Evolutionary conservation across 2,797 vertebrate species (phyloP), one percentile per base, ranked within the genome.

Genomic region (Malacoctenus gilli): DNA sequence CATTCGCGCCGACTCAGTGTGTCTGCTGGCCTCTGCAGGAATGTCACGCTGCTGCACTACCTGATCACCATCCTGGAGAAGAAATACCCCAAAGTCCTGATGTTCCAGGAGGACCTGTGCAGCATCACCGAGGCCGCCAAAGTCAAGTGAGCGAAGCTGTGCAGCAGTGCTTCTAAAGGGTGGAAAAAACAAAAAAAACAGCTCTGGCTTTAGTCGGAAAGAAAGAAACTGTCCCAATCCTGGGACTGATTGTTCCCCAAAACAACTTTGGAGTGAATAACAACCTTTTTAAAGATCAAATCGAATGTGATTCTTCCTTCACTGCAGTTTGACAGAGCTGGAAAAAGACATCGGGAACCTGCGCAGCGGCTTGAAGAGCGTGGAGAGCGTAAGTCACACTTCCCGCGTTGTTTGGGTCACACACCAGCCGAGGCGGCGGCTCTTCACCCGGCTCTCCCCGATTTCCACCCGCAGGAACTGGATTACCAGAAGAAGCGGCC

Each of bases 31-130:
- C 3, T 38, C 30, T 22, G 10, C 75, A 99, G 97, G 83, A 99
- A 97, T 83, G 94, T 98, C 80, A 99, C 97, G 25, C 92, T 99
- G 39, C 92, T 99, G 85, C 95, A 99, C 88, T 99, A 99, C 93
- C 92, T 99, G 83, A 99, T 99, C 90, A 98, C 95, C 72, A 94
- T 98, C 1, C 91, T 99, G 68, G 96, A 99, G 79, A 97, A 95
- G 90, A 99, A 99, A 77, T 99, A 97, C 22, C 95, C 96, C 59
- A 96, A 95, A 89, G 96, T 98, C 47, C 89, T 96, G 70, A 84
- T 40, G 59, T 93, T 99, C 70, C 93, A 94, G 0, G 95, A 96
- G 59, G 97, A 99, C 74, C 89, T 99, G 62, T 88, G 79, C 72
- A 93, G 91, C 55, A 89, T 99, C 68, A 87, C 95, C 0, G 93